Base-by-base conservation (phyloP, 2,797 vertebrate genomes). In the Acrossocheilus fasciatus region DNA sequence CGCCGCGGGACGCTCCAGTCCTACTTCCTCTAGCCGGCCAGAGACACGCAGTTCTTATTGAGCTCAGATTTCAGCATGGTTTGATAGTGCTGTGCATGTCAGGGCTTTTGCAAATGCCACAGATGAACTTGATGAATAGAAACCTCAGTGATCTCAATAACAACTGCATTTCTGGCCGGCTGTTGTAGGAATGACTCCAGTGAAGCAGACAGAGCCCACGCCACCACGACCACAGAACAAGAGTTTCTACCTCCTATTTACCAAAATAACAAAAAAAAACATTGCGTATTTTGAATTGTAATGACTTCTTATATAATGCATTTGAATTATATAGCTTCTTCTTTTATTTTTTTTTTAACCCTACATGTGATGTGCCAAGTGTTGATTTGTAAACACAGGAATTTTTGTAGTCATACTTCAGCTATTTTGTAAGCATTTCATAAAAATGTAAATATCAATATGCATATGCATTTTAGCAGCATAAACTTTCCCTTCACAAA, bases 1-100 rank as follows among this genome's bases (percentile, higher is more conserved):
- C 98, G 98, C 89, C 96, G 97, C 20, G 98, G 98, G 88, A 95
- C 95, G 87, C 95, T 99, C 70, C 96, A 97, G 93, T 99, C 98
- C 52, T 99, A 99, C 92, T 96, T 99, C n/a, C 94, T 97, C 90
- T 99, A 97, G 95, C 91, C 10, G 59, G 92, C 91, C 94, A 92
- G 94, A 93, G 91, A 90, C 2, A 30, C 30, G 30, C 30, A 30
- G 30, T 30, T 30, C 30, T 30, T 30, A 30, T 30, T 30, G 30
- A 30, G 30, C 30, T 30, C 30, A 30, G 30, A 2, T 30, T 30
- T 30, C 30, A 30, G 30, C 30, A 30, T 30, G 30, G 30, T 30
- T 30, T 30, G 30, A 30, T 30, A 1, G 30, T 2, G 30, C 30
- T 30, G 30, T 30, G 30, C 30, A 30, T 30, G 30, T 30, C 30